A percentile compares a stretch with the other conserved stretches of the same genome.
Conservation (phyloP, 30 jellyfish, hydroid and myxozoan genomes). For the Aurelia sp. region DNA sequence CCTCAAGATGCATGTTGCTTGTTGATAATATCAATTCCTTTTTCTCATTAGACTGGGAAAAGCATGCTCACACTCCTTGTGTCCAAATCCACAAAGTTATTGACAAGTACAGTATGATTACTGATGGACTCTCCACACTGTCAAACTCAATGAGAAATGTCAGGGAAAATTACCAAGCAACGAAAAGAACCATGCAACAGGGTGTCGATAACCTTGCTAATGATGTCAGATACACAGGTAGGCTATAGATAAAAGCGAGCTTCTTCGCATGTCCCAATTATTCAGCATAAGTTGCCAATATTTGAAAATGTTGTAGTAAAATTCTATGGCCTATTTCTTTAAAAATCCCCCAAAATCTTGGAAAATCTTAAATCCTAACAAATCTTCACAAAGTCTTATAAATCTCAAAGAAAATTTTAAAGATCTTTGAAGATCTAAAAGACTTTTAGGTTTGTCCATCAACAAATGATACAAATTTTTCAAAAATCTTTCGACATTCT, state of each 20-base stretch:
- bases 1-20: neutral
- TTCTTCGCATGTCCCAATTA: neutral
- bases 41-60: conserved; percentile 29
- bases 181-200: conserved; percentile 48
- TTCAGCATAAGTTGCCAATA: too few relatives aligned
- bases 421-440: too few relatives aligned
- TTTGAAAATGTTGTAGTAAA: too few relatives aligned
- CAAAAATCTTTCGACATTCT: too few relatives aligned
- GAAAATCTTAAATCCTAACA: too few relatives aligned
- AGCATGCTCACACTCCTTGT: conserved; percentile 36
- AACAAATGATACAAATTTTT: too few relatives aligned
- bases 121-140: conserved; percentile 31
- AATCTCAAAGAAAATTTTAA: too few relatives aligned
- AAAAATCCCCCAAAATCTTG: too few relatives aligned
- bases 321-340: too few relatives aligned
- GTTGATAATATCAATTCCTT: neutral
- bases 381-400: too few relatives aligned
- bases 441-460: too few relatives aligned
- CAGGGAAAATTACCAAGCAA: conserved; percentile 43
- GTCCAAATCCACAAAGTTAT: conserved; percentile 39
- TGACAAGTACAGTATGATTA: conserved; percentile 36
- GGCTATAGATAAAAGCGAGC: neutral
- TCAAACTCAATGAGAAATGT: conserved; percentile 20
- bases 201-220: conserved; percentile 29
- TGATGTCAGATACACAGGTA: conserved; percentile 38